A percentile compares a stretch with the other conserved stretches of the same genome.
These are phyloP conservation scores for Eulacestoma nigropectus DNA, from an alignment of 2,113 vertebrate genomes.

Conservation along the genomic window DNA sequence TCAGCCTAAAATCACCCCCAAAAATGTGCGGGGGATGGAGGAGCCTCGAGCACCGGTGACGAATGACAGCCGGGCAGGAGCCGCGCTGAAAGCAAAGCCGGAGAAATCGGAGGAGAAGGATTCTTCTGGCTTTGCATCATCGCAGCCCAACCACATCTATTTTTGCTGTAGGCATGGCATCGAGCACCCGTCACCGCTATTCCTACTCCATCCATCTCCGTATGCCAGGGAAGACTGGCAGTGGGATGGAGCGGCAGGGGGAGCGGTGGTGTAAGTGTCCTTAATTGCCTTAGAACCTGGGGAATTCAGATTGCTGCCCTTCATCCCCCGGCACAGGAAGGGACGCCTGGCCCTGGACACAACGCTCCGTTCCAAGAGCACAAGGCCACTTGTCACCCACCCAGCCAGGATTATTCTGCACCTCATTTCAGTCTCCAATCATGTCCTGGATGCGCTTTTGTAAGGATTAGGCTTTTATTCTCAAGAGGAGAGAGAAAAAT, in stretches of 20 bases:
- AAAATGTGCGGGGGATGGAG: not conserved
- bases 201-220: conserved; percentile 7
- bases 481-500: not conserved
- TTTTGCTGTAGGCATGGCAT: conserved; percentile 49
- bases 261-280: not conserved
- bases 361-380: rapidly evolving
- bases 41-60: rapidly evolving
- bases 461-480: not conserved
- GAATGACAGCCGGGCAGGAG: not conserved
- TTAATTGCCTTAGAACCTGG: not conserved
- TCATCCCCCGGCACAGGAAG: not conserved
- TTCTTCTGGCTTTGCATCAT: conserved; percentile 62
- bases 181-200: conserved; percentile 45
- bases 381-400: not conserved
- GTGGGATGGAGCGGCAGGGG: not conserved
- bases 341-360: not conserved
- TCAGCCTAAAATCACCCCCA: not conserved
- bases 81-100: not conserved
- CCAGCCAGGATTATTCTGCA: not conserved
- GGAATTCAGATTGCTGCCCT: not conserved
- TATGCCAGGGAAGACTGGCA: not conserved
- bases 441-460: rapidly evolving
- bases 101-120: conserved; percentile 49
- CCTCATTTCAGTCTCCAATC: not conserved
- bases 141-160: conserved; percentile 41